These are phyloP conservation scores for Gymnorhina tibicen DNA, from an alignment of 2,113 vertebrate species.

Conservation along the genomic window DNA sequence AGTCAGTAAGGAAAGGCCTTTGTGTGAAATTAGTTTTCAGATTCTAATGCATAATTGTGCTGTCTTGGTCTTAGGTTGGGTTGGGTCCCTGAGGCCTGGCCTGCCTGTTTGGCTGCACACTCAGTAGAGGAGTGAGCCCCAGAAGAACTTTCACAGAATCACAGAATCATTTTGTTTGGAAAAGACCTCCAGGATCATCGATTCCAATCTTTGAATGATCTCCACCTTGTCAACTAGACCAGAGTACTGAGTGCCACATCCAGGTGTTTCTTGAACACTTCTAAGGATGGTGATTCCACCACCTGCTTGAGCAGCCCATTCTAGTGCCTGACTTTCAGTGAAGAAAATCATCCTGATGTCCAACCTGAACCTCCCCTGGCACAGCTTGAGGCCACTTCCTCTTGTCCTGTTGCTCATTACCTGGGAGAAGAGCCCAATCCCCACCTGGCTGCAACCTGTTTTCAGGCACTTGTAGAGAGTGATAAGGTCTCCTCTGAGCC, in stretches of 20 bases:
- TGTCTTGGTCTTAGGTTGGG: fast-evolving
- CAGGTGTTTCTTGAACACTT: not conserved
- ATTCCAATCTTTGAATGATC: not conserved
- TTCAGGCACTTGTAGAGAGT: not conserved
- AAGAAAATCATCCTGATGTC: not conserved
- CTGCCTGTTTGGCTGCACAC: not conserved
- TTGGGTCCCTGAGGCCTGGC: not conserved
- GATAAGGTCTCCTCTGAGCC: not conserved
- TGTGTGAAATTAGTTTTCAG: not conserved
- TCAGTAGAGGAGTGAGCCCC: not conserved
- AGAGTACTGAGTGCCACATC: not conserved
- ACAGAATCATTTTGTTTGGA: not conserved
- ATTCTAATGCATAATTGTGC: not conserved
- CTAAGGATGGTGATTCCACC: not conserved
- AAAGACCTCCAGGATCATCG: not conserved
- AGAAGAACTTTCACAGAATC: not conserved
- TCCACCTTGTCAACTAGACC: not conserved
- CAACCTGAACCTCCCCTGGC: not conserved
- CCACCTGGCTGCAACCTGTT: not conserved
- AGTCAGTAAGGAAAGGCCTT: not conserved
- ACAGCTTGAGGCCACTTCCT: not conserved
- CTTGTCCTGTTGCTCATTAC: not conserved
- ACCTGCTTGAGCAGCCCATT: not conserved
- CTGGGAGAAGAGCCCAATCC: fast-evolving
- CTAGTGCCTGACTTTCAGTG: not conserved